These are phyloP conservation scores for Equus quagga DNA, from an alignment of 2,113 vertebrate species.

Conservation along the genomic window DNA sequence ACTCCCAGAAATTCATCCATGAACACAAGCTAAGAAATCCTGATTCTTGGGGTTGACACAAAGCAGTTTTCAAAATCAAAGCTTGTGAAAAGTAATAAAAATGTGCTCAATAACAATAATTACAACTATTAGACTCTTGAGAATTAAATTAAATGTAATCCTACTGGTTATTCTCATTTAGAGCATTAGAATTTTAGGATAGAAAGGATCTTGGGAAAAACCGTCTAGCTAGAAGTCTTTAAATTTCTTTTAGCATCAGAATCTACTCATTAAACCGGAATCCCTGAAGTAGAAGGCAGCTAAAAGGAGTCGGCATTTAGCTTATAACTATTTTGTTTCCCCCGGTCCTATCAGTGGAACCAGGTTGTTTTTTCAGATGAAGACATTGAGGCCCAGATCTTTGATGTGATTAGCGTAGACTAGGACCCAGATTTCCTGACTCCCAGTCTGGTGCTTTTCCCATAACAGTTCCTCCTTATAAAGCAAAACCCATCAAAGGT, in stretches of 20 bases:
- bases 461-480: background rate
- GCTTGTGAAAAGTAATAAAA: background rate
- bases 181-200: background rate
- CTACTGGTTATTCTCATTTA: background rate
- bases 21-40: background rate
- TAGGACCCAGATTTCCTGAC: background rate
- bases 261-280: background rate
- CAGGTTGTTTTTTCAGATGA: background rate
- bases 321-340: background rate
- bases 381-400: background rate
- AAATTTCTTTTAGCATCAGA: background rate
- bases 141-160: background rate
- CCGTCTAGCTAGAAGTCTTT: background rate
- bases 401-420: background rate
- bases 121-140: background rate
- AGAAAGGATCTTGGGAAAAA: background rate
- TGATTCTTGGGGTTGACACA: background rate
- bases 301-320: background rate
- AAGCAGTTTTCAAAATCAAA: slow-evolving; percentile 7
- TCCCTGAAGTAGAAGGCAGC: background rate
- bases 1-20: background rate
- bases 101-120: background rate
- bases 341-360: background rate
- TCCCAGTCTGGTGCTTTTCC: background rate
- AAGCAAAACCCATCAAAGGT: background rate